Base-by-base conservation (phyloP, 2,113 vertebrate genomes). In the Castor canadensis region DNA sequence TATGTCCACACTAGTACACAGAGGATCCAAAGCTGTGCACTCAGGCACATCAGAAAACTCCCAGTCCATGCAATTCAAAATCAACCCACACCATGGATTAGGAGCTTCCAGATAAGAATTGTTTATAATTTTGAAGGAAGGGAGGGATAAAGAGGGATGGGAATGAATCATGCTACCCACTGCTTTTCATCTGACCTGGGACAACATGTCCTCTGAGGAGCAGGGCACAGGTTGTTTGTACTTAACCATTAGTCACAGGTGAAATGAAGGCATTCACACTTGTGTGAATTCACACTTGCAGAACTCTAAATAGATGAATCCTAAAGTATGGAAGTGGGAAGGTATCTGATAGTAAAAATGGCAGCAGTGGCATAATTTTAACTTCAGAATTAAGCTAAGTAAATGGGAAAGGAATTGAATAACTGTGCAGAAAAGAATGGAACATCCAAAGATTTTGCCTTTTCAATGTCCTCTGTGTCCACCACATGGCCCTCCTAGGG, bases 191-290 rank as follows among this genome's bases (percentile, higher is more conserved):
- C 92, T 45, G 75, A 22, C 24, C 24, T 1, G 47, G 94, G 75
- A 93, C 60, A 40, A 15, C 72, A 20, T 13, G 73, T 87, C 9
- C 95, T 93, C 72, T 19, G 1, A 45, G 35, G 6, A 81, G 80
- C 28, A 60, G 82, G 52, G 58, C 32, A 32, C 58, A 8, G 0
- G 13, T 22, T 86, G 86, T 80, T 92, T 93, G 85, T 94, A 87
- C 76, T 93, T 89, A 93, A 91, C 87, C 87, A n/a, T 96, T 94
- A 94, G 95, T 97, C 94, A 92, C 91, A 60, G 82, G 91, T 95
- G 85, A 52, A 24, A 45, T 66, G 94, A 95, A 72, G 45, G 19
- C 67, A 62, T 77, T 54, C 67, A 38, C 24, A 6, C 1, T 1
- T 19, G n/a, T n/a, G n/a, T n/a, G n/a, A n/a, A n/a, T n/a, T n/a